These are phyloP conservation scores for Conchocele bisecta DNA, from an alignment of 2,888 invertebrate genomes.

Conservation along the genomic window DNA sequence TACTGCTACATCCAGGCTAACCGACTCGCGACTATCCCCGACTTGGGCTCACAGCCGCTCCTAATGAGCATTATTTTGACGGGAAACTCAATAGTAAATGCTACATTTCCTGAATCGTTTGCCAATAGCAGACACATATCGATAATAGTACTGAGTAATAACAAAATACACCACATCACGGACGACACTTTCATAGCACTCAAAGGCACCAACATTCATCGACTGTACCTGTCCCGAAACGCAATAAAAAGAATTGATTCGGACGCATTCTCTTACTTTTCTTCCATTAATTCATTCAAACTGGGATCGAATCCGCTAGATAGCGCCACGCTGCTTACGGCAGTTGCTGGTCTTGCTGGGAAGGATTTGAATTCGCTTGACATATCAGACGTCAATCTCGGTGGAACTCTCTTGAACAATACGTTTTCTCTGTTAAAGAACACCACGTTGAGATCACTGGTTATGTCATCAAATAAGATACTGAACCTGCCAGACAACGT, in stretches of 20 bases:
- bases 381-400: constrained; percentile 63
- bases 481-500: constrained; percentile 45
- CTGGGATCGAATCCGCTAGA: constrained; percentile 68
- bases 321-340: constrained; percentile 49
- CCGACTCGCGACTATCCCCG: constrained; percentile 51
- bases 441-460: constrained; percentile 60
- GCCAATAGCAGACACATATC: constrained; percentile 25
- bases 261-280: constrained; percentile 57
- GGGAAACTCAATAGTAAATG: constrained; percentile 62
- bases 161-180: constrained; percentile 56
- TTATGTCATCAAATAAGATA: constrained; percentile 65
- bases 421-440: constrained; percentile 63
- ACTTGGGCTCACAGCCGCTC: constrained; percentile 47
- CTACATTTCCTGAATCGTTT: constrained; percentile 63
- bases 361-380: constrained; percentile 63
- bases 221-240: constrained; percentile 66
- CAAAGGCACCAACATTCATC: constrained; percentile 43
- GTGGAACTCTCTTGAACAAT: constrained; percentile 58
- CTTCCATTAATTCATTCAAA: constrained; percentile 62
- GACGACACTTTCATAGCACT: constrained; percentile 60
- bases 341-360: constrained; percentile 55
- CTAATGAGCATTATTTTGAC: constrained; percentile 63
- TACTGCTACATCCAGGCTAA: constrained; percentile 63
- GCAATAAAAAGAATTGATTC: constrained; percentile 54
- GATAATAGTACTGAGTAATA: constrained; percentile 64